phyloP scores from a whole-genome alignment of 2,888 invertebrate species.

The Polyommatus icarus region DNA sequence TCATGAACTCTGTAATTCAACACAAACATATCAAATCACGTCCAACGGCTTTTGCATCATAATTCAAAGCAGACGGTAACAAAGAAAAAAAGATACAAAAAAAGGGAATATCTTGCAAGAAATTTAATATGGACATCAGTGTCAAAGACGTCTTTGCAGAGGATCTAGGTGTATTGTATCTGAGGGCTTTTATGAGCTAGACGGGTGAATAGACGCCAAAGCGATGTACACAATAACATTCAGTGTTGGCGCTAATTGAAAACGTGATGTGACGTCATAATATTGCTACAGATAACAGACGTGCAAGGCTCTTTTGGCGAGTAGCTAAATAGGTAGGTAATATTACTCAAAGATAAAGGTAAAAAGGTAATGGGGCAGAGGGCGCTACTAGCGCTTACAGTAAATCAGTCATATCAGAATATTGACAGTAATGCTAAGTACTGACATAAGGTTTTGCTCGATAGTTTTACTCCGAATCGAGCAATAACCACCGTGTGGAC shows the following conservation, averaged over 20 bases:
- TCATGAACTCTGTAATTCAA: not conserved
- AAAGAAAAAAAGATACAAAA: not conserved
- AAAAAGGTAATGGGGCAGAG: too few species aligned
- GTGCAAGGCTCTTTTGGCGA: not conserved
- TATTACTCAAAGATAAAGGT: too few species aligned
- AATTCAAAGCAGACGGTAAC: constrained; percentile 15
- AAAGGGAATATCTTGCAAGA: constrained; percentile 5
- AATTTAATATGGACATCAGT: constrained; percentile 25
- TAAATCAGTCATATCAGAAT: too few species aligned
- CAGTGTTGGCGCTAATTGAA: constrained; percentile 69
- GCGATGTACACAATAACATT: constrained; percentile 39
- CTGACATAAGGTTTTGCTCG: too few species aligned
- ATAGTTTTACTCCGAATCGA: too few species aligned
- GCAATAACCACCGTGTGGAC: too few species aligned
- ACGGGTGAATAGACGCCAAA: constrained; percentile 39
- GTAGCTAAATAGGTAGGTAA: not conserved
- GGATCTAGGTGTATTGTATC: constrained; percentile 28
- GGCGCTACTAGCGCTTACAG: too few species aligned
- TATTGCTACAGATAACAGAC: constrained; percentile 38
- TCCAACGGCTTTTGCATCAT: not conserved
- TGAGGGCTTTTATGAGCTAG: constrained; percentile 36
- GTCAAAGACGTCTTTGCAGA: constrained; percentile 37
- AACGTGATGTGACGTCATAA: constrained; percentile 60
- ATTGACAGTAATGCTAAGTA: too few species aligned
- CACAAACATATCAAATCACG: not conserved